A percentile compares a stretch with the other conserved stretches of the same genome.
phyloP scores from a whole-genome alignment of 2,797 vertebrate species.

The Peromyscus melanophrys region DNA sequence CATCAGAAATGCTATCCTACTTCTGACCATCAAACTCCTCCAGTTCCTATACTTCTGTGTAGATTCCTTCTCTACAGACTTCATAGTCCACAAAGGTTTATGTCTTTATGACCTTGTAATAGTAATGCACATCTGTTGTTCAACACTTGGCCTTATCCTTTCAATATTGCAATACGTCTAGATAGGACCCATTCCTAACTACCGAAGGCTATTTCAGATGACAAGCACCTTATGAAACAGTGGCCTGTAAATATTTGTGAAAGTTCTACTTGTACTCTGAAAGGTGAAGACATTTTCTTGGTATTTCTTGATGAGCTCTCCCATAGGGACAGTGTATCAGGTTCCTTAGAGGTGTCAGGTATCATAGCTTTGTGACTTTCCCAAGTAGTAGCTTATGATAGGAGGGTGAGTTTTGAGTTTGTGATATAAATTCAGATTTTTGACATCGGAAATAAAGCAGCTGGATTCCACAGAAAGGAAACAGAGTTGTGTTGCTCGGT shows the following conservation, averaged over 20 bases:
- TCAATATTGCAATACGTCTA: background rate
- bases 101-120: background rate
- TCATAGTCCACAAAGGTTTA: background rate
- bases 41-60: background rate
- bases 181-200: background rate
- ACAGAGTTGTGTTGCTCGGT: slow-evolving; percentile 70
- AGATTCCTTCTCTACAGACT: background rate
- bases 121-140: background rate
- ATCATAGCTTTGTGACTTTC: background rate
- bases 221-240: background rate
- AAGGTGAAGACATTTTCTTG: slow-evolving; percentile 61
- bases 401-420: background rate
- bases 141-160: background rate
- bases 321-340: background rate
- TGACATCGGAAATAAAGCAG: slow-evolving; percentile 66
- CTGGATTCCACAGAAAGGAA: slow-evolving; percentile 64
- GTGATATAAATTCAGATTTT: slow-evolving; percentile 14
- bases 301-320: slow-evolving; percentile 40
- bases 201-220: background rate
- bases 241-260: background rate
- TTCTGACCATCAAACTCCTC: background rate
- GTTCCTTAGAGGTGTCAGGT: background rate
- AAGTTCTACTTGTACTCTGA: slow-evolving; percentile 26
- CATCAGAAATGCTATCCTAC: background rate
- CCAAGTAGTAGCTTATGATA: background rate